These are phyloP conservation scores for Gephyroberyx darwinii DNA, from an alignment of 2,797 vertebrate genomes.

Conservation along the genomic window DNA sequence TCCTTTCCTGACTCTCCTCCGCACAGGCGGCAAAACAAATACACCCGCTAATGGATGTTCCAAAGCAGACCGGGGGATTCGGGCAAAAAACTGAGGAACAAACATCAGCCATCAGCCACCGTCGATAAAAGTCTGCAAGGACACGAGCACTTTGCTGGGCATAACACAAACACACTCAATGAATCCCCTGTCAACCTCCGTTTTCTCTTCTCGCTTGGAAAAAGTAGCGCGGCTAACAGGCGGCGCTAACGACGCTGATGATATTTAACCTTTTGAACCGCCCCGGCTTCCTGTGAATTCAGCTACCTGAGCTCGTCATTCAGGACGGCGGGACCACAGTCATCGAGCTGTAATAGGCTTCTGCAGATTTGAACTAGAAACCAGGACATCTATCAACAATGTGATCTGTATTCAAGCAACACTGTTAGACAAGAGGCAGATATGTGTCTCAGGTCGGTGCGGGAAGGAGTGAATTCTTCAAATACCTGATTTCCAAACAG, in stretches of 20 bases:
- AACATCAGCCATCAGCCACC: constrained; percentile 36
- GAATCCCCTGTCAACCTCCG: constrained; percentile 11
- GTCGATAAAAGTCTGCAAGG: constrained; percentile 56
- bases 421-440: constrained; percentile 5
- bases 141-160: constrained; percentile 40
- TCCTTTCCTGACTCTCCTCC: constrained; percentile 36
- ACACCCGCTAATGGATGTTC: constrained; percentile 59
- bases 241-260: constrained; percentile 20
- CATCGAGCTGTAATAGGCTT: constrained; percentile 8
- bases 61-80: constrained; percentile 22
- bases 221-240: neutral
- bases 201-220: neutral
- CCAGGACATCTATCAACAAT: constrained; percentile 20
- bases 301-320: neutral
- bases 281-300: neutral
- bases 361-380: constrained; percentile 25
- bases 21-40: constrained; percentile 46
- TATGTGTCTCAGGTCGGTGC: neutral
- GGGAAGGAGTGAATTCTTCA: constrained; percentile 19
- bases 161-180: constrained; percentile 39
- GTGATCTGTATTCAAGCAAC: constrained; percentile 7
- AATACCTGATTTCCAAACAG: constrained; percentile 98
- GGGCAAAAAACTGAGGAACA: constrained; percentile 17
- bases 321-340: neutral
- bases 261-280: constrained; percentile 14